Conservation (phyloP, 2,797 vertebrate genomes). For the Phyllotis vaccarum region DNA sequence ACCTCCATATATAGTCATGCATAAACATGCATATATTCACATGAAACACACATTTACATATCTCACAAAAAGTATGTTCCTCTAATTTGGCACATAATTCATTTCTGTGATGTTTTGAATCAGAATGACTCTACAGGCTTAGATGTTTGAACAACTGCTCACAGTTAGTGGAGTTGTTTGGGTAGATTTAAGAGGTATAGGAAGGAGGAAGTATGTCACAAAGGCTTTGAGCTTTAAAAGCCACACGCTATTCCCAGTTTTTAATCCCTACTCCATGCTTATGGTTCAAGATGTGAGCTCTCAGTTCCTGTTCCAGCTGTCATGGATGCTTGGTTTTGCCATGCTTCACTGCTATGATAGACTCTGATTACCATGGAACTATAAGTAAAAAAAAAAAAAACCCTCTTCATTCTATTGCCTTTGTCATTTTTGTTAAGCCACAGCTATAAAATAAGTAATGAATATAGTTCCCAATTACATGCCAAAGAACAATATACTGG, state of each 20-base stretch:
- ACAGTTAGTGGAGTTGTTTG: background rate
- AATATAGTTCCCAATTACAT: background rate
- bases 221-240: background rate
- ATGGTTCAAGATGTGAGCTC: background rate
- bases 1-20: rapidly evolving
- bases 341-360: background rate
- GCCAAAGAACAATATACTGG: background rate
- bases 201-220: background rate
- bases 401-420: background rate
- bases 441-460: background rate
- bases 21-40: background rate
- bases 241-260: background rate
- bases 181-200: background rate
- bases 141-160: background rate
- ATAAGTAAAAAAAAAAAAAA: background rate
- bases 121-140: background rate
- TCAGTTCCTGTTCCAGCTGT: background rate
- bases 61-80: background rate
- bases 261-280: background rate
- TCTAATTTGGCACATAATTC: background rate
- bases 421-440: background rate
- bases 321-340: background rate
- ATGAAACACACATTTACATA: background rate
- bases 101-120: background rate
- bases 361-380: background rate